Evolutionary conservation across 1,140 invertebrate species (phyloP).

Genomic region (Heliconius hewitsoni): DNA sequence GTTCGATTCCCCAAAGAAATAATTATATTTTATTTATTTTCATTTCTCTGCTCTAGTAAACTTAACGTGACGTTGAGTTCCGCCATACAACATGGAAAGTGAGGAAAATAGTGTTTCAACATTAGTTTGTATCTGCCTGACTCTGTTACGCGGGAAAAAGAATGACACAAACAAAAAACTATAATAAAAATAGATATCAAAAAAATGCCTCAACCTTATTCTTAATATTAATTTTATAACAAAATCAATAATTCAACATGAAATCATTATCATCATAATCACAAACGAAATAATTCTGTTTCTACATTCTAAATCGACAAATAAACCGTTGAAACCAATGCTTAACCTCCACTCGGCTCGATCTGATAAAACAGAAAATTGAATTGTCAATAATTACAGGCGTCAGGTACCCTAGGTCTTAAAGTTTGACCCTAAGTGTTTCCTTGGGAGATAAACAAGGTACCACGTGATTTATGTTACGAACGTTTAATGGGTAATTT

Average conservation of each 20-base stretch:
- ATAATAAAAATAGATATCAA: too few relatives aligned
- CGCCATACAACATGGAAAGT: too few relatives aligned
- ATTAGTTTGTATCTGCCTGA: too few relatives aligned
- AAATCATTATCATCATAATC: slow-evolving; percentile 9
- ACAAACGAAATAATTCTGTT: background rate
- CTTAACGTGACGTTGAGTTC: too few relatives aligned
- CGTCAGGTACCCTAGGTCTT: slow-evolving; percentile 43
- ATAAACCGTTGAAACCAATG: slow-evolving; percentile 39
- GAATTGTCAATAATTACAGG: slow-evolving; percentile 70
- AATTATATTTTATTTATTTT: too few relatives aligned
- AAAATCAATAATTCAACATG: background rate
- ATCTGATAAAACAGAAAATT: slow-evolving; percentile 63
- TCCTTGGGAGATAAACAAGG: slow-evolving; percentile 39
- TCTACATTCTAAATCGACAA: slow-evolving; percentile 38
- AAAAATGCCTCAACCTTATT: too few relatives aligned
- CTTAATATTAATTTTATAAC: background rate
- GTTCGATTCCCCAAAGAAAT: too few relatives aligned
- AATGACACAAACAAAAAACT: too few relatives aligned
- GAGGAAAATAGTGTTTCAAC: too few relatives aligned
- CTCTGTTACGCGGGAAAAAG: too few relatives aligned
- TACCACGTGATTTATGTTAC: slow-evolving; percentile 37
- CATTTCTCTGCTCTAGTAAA: too few relatives aligned
- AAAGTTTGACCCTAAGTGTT: slow-evolving; percentile 44
- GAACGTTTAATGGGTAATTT: slow-evolving; percentile 29
- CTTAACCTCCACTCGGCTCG: slow-evolving; percentile 37